Conservation (phyloP, 1,140 invertebrate species). For the Lepidostoma basale region DNA sequence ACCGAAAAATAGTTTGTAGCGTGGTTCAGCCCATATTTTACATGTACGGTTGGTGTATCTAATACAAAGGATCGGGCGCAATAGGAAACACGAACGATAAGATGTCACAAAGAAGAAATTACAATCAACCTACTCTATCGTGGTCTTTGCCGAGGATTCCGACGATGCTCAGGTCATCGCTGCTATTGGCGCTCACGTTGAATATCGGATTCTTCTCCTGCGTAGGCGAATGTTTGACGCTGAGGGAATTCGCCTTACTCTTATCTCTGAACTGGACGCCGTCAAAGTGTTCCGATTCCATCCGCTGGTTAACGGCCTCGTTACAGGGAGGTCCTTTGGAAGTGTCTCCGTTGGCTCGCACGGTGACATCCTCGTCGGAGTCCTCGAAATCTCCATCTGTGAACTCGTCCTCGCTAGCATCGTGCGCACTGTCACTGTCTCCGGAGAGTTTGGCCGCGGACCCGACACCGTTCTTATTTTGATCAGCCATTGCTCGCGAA, state of each 20-base stretch:
- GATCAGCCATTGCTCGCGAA: not conserved
- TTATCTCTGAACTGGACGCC: slow-evolving; percentile 21
- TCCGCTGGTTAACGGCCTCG: slow-evolving; percentile 52
- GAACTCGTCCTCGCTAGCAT: slow-evolving; percentile 53
- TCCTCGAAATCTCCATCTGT: slow-evolving; percentile 58
- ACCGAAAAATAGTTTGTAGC: no score
- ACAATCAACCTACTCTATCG: slow-evolving; percentile 52
- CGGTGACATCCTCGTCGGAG: slow-evolving; percentile 52
- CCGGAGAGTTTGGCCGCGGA: not conserved
- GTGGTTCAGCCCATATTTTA: no score
- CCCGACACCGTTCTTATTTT: not conserved
- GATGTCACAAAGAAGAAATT: not conserved
- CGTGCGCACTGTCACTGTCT: slow-evolving; percentile 4
- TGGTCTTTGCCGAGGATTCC: slow-evolving; percentile 59
- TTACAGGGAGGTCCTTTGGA: slow-evolving; percentile 48
- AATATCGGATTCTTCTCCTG: slow-evolving; percentile 48
- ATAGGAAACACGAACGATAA: not conserved
- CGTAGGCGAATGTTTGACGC: slow-evolving; percentile 20
- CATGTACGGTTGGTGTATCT: no score
- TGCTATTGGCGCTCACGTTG: slow-evolving; percentile 46
- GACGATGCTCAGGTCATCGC: slow-evolving; percentile 54
- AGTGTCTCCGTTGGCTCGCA: slow-evolving; percentile 38
- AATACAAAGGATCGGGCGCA: no score
- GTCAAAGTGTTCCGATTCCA: not conserved
- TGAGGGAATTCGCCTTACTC: not conserved